Percentiles rank a stretch among this genome's conserved stretches.
Evolutionary conservation across 1,140 invertebrate genomes (phyloP).

Genomic region (Melitaea cinxia): DNA sequence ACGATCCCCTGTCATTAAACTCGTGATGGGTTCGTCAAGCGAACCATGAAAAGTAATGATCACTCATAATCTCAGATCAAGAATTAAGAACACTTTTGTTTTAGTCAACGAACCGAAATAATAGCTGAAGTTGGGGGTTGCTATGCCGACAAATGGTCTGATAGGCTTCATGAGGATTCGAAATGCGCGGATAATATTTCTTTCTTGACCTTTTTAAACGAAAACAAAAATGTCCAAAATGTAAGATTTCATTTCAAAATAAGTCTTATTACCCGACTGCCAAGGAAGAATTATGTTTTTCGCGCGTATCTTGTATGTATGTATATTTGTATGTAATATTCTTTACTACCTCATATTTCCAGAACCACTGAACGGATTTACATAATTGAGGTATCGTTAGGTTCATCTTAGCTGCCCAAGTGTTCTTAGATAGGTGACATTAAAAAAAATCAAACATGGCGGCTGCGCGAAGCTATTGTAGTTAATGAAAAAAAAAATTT

Average conservation of each 20-base stretch:
- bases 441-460: no score
- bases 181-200: constrained; percentile 20
- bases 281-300: no score
- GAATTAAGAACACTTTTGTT: constrained; percentile 44
- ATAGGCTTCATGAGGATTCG: constrained; percentile 52
- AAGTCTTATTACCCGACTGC: not conserved
- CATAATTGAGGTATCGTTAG: no score
- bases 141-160: constrained; percentile 70
- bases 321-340: no score
- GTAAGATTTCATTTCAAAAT: not conserved
- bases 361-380: no score
- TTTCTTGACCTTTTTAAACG: not conserved
- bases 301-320: no score
- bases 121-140: constrained; percentile 65
- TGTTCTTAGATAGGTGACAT: no score
- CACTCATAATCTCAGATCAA: constrained; percentile 27
- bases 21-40: constrained; percentile 1
- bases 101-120: constrained; percentile 70
- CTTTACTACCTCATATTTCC: no score
- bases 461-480: no score
- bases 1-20: not conserved
- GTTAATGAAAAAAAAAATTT: no score
- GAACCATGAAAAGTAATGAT: constrained; percentile 20
- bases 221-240: constrained; percentile 1
- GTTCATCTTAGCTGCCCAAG: no score